Evolutionary conservation across 2,797 vertebrate genomes (phyloP).

Genomic region (Pangasius mekongensis): DNA sequence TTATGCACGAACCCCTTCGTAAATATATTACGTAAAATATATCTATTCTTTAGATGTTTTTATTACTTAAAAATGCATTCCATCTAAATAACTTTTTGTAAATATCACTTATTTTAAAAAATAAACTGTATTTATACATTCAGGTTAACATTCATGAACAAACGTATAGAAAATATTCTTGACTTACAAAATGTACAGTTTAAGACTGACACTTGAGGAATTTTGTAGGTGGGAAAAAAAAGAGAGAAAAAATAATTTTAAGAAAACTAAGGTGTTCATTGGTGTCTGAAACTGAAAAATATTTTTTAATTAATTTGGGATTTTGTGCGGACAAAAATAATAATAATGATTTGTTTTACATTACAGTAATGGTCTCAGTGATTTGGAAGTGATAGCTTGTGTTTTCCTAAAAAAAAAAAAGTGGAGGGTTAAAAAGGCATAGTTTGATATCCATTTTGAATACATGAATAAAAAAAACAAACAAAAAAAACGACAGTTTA

Average conservation of each 20-base stretch:
- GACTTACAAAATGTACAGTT: background rate
- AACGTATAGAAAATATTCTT: background rate
- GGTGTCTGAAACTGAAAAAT: background rate
- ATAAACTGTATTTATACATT: background rate
- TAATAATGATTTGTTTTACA: background rate
- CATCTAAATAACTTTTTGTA: background rate
- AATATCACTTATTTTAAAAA: background rate
- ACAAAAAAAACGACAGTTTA: background rate
- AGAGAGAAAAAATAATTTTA: background rate
- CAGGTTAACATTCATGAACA: background rate
- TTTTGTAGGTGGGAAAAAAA: too few species aligned
- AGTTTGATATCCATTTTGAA: background rate
- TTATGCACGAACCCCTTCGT: background rate
- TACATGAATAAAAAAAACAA: background rate
- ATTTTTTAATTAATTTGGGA: background rate
- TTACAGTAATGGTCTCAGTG: background rate
- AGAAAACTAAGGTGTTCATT: background rate
- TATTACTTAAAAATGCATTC: background rate
- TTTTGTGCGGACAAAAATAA: background rate
- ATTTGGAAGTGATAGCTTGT: background rate
- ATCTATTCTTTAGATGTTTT: background rate
- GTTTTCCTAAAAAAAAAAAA: background rate
- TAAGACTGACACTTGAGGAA: background rate
- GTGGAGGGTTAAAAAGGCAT: background rate
- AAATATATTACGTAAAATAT: background rate